Base-by-base conservation (phyloP, 1,140 invertebrate species). In the Aphaenogaster ashmeadi region DNA sequence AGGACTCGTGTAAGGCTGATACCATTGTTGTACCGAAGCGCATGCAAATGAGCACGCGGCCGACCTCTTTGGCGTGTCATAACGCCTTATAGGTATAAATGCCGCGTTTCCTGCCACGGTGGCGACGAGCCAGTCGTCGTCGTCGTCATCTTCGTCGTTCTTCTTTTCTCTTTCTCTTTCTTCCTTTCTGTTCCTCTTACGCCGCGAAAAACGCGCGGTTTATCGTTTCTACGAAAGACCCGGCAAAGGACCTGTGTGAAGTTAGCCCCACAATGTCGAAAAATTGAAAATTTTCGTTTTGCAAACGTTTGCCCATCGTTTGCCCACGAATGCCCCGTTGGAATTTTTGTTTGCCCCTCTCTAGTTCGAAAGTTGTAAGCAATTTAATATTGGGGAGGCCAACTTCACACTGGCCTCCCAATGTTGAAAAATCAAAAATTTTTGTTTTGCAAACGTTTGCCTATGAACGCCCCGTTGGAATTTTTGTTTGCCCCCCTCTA, bases 1-100 rank as follows among this genome's bases (percentile, higher is more conserved):
- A 27, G 44, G 67, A 41, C 83, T 83, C 83, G 60, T 86, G 83
- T 86, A 86, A 71, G 27, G 50, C 74, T 88, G 88, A 93, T 93
- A 93, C 88, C 79, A 93, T 93, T 93, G 92, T 93, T 90, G 87
- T 87, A 86, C 62, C 64, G 66, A 88, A 80, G 79, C 66, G 86
- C 80, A 93, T 93, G 91, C 91, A 92, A 92, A 93, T 92, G 90
- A 93, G 91, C 85, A 52, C 50, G 50, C 86, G 75, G 86, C 5
- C 67, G 77, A 69, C 47, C 85, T 89, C 88, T 84, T 87, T 87
- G 88, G 84, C 90, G 89, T 80, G 92, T 91, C 92, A 91, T 89
- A 90, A 92, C 81, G 86, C 91, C 91, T 91, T 92, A 92, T 92
- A 90, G 90, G 90, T 89, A 89, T 64, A 88, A 83, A 72, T 77